These are phyloP conservation scores for Lethenteron camtschaticum DNA, from an alignment of 2,113 vertebrate species.

Conservation along the genomic window DNA sequence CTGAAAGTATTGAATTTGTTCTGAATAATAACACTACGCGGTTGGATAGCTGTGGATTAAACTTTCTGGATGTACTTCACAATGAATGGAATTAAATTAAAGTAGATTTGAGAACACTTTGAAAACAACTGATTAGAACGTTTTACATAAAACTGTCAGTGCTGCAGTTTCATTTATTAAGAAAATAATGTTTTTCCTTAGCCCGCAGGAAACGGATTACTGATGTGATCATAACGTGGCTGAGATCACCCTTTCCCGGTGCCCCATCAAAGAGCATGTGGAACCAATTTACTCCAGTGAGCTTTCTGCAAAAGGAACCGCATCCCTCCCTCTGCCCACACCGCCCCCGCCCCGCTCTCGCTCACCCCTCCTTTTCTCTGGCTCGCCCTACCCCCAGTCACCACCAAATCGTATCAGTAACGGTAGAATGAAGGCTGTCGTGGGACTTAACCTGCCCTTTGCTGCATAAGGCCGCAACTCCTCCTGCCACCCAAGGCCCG, in stretches of 20 bases:
- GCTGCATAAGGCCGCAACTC: too few species aligned
- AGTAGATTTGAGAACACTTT: too few species aligned
- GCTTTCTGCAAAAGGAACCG: slow-evolving; percentile 2
- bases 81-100: too few species aligned
- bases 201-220: slow-evolving; percentile 2
- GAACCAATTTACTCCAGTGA: slow-evolving; percentile 3
- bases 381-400: background rate
- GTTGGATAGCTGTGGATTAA: too few species aligned
- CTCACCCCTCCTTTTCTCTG: background rate
- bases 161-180: too few species aligned
- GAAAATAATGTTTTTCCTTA: background rate
- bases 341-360: background rate
- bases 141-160: too few species aligned
- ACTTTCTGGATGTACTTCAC: too few species aligned
- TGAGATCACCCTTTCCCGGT: background rate
- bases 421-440: background rate
- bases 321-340: background rate
- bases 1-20: too few species aligned
- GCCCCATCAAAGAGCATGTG: slow-evolving; percentile 3
- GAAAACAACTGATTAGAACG: too few species aligned
- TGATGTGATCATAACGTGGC: slow-evolving; percentile 2
- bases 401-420: slow-evolving; percentile 4
- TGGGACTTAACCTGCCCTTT: too few species aligned
- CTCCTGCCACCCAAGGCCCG: too few species aligned
- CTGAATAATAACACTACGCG: too few species aligned